Conservation (phyloP, 2,888 invertebrate genomes). For the Camponotus fellah region DNA sequence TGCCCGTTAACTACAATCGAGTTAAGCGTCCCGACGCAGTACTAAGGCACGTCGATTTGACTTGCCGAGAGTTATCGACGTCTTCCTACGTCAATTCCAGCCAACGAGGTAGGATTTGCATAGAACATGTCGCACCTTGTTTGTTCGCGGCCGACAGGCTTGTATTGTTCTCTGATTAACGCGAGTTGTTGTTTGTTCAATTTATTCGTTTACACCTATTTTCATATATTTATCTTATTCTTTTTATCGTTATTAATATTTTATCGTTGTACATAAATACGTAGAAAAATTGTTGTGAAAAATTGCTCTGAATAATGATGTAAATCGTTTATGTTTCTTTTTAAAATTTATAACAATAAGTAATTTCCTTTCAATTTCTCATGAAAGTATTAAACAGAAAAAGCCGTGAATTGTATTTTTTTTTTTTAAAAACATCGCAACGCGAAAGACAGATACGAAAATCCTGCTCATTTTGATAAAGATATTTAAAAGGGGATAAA, state of each 20-base stretch:
- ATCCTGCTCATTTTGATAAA: constrained; percentile 3
- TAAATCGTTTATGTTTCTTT: not conserved
- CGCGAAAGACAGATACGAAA: not conserved
- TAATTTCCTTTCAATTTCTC: not conserved
- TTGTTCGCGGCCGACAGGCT: constrained; percentile 47
- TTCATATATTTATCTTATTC: not conserved
- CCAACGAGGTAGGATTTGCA: constrained; percentile 63
- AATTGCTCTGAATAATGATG: not conserved
- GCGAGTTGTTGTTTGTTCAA: constrained; percentile 41
- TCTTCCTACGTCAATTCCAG: constrained; percentile 63
- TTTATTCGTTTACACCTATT: not conserved
- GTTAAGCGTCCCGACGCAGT: constrained; percentile 55
- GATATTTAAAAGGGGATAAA: constrained; percentile 9
- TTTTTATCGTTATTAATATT: not conserved
- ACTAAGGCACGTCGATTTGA: constrained; percentile 63
- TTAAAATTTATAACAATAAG: not conserved
- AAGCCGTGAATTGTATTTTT: not conserved
- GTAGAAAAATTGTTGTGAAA: not conserved
- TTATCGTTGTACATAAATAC: not conserved
- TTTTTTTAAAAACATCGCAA: constrained; percentile 2
- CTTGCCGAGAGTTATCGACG: constrained; percentile 68
- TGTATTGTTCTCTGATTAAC: constrained; percentile 64
- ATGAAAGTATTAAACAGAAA: not conserved
- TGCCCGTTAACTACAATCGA: constrained; percentile 65
- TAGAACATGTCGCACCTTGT: constrained; percentile 58